Evolutionary conservation across 2,888 invertebrate species (phyloP).

Genomic region (Andrena haemorrhoa): DNA sequence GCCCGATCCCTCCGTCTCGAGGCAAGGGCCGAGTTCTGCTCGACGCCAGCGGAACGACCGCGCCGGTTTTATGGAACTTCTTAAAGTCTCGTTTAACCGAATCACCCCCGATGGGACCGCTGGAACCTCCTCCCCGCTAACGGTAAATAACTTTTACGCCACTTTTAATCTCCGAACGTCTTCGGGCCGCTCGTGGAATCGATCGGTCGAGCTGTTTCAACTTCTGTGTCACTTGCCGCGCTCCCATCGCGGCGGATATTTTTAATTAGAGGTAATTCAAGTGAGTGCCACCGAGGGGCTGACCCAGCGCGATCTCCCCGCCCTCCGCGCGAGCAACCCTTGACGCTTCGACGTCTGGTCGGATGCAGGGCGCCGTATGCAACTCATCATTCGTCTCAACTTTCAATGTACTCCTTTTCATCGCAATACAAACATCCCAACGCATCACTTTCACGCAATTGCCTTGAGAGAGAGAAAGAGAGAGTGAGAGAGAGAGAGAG

Average conservation of each 20-base stretch:
- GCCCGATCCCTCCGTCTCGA: neutral
- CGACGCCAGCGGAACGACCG: neutral
- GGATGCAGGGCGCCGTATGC: neutral
- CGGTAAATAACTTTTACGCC: constrained; percentile 38
- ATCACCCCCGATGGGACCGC: constrained; percentile 31
- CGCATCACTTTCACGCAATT: too few species aligned
- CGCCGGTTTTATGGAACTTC: constrained; percentile 54
- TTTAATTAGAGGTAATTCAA: constrained; percentile 41
- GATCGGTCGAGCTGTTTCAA: constrained; percentile 27
- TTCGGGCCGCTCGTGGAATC: constrained; percentile 42
- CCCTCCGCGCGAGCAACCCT: too few species aligned
- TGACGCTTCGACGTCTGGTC: too few species aligned
- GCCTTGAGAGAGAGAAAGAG: too few species aligned
- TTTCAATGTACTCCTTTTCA: neutral
- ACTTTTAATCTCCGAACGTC: constrained; percentile 45
- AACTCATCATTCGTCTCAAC: constrained; percentile 7
- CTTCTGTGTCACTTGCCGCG: constrained; percentile 17
- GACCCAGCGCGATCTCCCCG: too few species aligned
- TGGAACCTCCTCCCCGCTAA: constrained; percentile 26
- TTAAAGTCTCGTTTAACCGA: constrained; percentile 42
- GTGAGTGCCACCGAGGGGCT: neutral
- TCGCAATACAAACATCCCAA: neutral
- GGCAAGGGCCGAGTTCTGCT: neutral
- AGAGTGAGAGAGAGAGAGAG: too few species aligned
- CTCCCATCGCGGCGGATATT: constrained; percentile 12